Percentiles rank a stretch among this genome's conserved stretches.
These are phyloP conservation scores for Dorcus parallelipipedus DNA, from an alignment of 2,888 invertebrate species.

Conservation along the genomic window DNA sequence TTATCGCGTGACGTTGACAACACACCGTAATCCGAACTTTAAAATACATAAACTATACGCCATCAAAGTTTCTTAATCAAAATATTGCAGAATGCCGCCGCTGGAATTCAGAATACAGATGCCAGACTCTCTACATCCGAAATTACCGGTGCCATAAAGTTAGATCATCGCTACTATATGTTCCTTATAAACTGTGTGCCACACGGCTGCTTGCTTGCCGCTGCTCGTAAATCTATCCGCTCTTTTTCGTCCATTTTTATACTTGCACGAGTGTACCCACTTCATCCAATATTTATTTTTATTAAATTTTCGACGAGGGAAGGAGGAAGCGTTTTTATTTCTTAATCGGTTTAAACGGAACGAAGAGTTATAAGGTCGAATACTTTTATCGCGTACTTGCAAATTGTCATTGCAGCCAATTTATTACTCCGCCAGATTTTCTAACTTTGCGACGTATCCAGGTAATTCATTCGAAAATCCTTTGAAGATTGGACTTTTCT, in stretches of 20 bases:
- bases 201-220: constrained; percentile 4
- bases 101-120: neutral
- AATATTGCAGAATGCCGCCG: neutral
- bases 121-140: neutral
- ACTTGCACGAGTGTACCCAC: neutral
- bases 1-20: too few species aligned
- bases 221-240: constrained; percentile 7
- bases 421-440: too few species aligned
- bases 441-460: too few species aligned
- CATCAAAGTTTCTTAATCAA: constrained; percentile 2
- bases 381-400: too few species aligned
- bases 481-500: too few species aligned
- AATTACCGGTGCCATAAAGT: constrained; percentile 1
- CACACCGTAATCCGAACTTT: too few species aligned
- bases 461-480: too few species aligned
- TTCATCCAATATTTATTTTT: constrained; percentile 7
- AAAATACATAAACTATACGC: too few species aligned
- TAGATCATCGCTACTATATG: neutral
- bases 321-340: too few species aligned
- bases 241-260: constrained; percentile 5
- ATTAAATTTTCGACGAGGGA: constrained; percentile 10
- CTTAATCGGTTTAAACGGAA: too few species aligned
- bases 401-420: too few species aligned
- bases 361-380: too few species aligned
- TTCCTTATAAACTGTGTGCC: neutral